A percentile compares a stretch with the other conserved stretches of the same genome.
These are phyloP conservation scores for Lytechinus variegatus DNA, from an alignment of 35 echinoderm and acorn worm genomes.

Conservation along the genomic window DNA sequence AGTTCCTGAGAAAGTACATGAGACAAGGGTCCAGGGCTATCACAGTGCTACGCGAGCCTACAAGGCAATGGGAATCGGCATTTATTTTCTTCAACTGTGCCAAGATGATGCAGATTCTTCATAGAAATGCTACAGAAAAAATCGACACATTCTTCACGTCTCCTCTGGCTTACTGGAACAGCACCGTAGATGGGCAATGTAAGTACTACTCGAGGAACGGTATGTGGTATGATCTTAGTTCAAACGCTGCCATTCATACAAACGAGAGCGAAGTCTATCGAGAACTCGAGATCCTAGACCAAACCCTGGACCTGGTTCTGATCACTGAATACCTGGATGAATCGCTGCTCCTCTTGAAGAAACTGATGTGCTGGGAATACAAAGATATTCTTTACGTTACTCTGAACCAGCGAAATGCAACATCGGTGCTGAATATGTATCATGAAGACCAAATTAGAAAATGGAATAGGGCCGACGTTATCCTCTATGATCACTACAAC, in stretches of 20 bases:
- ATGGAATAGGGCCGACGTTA: conserved; percentile 52
- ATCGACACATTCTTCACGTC: neutral
- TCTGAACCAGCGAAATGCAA: neutral
- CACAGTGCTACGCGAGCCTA: conserved; percentile 22
- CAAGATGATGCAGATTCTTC: neutral
- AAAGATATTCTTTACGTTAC: conserved; percentile 50
- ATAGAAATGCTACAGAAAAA: neutral
- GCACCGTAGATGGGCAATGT: neutral
- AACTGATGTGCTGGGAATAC: conserved; percentile 55
- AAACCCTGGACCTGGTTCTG: conserved; percentile 46
- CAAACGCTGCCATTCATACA: neutral
- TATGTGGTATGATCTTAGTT: neutral
- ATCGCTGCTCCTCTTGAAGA: conserved; percentile 56
- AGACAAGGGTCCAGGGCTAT: neutral
- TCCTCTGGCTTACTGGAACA: neutral
- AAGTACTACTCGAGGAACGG: conserved; percentile 17
- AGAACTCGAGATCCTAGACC: conserved; percentile 16
- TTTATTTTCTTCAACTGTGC: neutral
- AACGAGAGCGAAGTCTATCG: neutral
- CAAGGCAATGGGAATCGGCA: conserved; percentile 6
- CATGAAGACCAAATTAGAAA: neutral
- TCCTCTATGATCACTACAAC: conserved; percentile 58
- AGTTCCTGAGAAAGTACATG: neutral
- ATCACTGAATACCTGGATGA: conserved; percentile 58
- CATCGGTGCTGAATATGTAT: neutral